phyloP scores from a whole-genome alignment of 2,797 vertebrate genomes.

The Mormyrus proboscirostris region DNA sequence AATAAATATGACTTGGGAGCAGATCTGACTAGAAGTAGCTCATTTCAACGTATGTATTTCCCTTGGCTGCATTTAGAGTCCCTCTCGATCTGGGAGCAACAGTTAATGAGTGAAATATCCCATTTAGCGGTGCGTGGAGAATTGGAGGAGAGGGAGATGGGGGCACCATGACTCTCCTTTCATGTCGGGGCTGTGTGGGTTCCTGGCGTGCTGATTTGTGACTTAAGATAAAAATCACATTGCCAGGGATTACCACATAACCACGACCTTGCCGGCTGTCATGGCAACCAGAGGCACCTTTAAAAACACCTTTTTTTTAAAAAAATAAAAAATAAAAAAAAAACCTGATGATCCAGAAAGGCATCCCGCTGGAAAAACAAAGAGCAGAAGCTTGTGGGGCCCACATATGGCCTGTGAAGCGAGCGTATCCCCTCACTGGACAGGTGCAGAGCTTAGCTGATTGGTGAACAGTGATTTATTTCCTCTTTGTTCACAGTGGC shows the following conservation, averaged over 20 bases:
- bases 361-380: constrained; percentile 2
- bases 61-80: constrained; percentile 38
- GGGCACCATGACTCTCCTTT: constrained; percentile 47
- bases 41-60: background rate
- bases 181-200: constrained; percentile 95
- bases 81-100: constrained; percentile 49
- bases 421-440: constrained; percentile 68
- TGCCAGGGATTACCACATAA: constrained; percentile 99
- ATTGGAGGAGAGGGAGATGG: constrained; percentile 33
- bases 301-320: constrained; percentile 15
- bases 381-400: background rate
- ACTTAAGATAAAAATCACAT: constrained; percentile 99
- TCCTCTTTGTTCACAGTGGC: constrained; percentile 99
- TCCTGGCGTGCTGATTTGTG: constrained; percentile 99
- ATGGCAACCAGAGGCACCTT: constrained; percentile 56
- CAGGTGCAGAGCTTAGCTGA: constrained; percentile 99
- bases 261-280: constrained; percentile 75
- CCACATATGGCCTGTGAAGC: background rate
- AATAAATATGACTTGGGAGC: background rate
- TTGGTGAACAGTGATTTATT: constrained; percentile 99
- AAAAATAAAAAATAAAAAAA: constrained; percentile 36
- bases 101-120: constrained; percentile 71
- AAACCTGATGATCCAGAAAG: constrained; percentile 27
- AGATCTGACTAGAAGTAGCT: background rate
- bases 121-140: constrained; percentile 59